Percentiles rank a stretch among this genome's conserved stretches.
phyloP scores from a whole-genome alignment of 2,888 invertebrate genomes.

The Trichopria drosophilae region DNA sequence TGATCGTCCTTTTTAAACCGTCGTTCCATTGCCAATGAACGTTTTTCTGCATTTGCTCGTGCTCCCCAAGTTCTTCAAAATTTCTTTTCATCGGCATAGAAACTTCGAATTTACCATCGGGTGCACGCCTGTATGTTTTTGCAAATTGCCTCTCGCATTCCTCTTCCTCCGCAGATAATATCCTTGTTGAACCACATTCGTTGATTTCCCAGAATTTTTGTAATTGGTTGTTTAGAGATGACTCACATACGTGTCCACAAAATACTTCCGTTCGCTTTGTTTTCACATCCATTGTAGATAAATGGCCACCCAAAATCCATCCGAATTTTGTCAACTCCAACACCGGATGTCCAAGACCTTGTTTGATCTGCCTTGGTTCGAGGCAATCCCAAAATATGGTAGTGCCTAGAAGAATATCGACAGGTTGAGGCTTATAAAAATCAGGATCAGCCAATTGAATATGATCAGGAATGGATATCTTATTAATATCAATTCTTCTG shows the following conservation, averaged over 20 bases:
- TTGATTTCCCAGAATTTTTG: background rate
- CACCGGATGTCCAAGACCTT: background rate
- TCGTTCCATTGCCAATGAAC: too few relatives aligned
- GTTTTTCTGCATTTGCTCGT: too few relatives aligned
- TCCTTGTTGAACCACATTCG: background rate
- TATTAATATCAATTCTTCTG: constrained; percentile 4
- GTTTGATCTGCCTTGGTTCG: background rate
- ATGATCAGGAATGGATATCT: constrained; percentile 1
- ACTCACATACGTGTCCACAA: too few relatives aligned
- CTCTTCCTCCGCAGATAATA: constrained; percentile 2
- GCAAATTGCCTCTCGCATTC: constrained; percentile 9
- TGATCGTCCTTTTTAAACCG: too few relatives aligned
- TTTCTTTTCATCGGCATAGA: too few relatives aligned
- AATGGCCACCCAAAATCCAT: background rate
- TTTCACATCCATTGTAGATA: background rate
- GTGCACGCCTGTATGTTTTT: constrained; percentile 7
- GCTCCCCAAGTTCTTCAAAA: too few relatives aligned
- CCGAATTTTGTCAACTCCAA: background rate
- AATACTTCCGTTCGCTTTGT: too few relatives aligned
- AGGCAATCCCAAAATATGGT: background rate
- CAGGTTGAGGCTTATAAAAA: background rate
- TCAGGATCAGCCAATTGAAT: background rate
- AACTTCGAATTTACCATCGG: too few relatives aligned
- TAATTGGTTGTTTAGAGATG: background rate
- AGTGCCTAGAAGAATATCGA: background rate